Evolutionary conservation across 2,888 invertebrate genomes (phyloP).

Genomic region (Tridacna crocea): DNA sequence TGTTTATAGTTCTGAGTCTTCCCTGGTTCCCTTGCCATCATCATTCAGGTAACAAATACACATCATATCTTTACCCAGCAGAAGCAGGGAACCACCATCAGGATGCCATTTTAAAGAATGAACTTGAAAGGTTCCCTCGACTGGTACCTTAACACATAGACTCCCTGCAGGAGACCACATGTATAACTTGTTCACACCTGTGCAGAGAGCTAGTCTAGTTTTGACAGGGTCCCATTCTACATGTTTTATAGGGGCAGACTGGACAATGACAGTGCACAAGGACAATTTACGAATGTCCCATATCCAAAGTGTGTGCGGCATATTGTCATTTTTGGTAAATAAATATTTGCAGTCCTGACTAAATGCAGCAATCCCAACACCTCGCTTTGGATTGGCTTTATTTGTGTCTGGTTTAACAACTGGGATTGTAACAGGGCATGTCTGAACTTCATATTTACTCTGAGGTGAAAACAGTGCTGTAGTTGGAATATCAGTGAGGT

Average conservation of each 20-base stretch:
- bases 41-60: constrained; percentile 82
- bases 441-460: constrained; percentile 81
- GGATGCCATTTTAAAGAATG: constrained; percentile 81
- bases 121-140: constrained; percentile 82
- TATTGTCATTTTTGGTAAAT: constrained; percentile 83
- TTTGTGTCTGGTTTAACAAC: constrained; percentile 80
- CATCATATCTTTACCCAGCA: constrained; percentile 83
- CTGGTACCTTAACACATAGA: constrained; percentile 82
- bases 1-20: not conserved
- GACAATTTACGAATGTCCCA: constrained; percentile 82
- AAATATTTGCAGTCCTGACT: constrained; percentile 83
- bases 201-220: constrained; percentile 83
- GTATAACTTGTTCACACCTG: constrained; percentile 83
- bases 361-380: constrained; percentile 81
- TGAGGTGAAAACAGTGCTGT: constrained; percentile 77
- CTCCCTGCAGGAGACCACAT: constrained; percentile 84
- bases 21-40: constrained; percentile 14
- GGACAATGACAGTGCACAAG: constrained; percentile 82
- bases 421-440: constrained; percentile 76
- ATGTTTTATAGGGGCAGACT: constrained; percentile 82
- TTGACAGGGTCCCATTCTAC: constrained; percentile 83
- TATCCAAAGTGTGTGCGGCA: constrained; percentile 84
- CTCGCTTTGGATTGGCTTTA: constrained; percentile 83
- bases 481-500: constrained; percentile 69
- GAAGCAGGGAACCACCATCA: constrained; percentile 79